Evolutionary conservation across 2,797 vertebrate genomes (phyloP).

Genomic region (Manis javanica): DNA sequence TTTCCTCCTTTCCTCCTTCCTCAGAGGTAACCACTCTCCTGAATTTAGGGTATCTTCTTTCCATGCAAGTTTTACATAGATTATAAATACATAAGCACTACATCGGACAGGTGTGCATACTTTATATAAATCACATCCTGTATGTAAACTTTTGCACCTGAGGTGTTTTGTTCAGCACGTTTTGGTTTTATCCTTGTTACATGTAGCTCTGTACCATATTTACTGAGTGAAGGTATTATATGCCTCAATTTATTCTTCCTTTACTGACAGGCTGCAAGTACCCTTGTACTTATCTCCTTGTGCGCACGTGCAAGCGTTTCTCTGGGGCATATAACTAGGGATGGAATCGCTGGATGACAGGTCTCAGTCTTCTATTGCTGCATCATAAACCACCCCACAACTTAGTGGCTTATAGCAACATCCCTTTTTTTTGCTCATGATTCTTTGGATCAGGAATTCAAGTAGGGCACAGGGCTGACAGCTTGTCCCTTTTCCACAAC

Average conservation of each 20-base stretch:
- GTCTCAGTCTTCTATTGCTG: slow-evolving; percentile 24
- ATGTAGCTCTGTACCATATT: neutral
- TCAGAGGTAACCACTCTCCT: neutral
- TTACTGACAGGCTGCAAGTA: slow-evolving; percentile 3
- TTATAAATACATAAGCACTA: neutral
- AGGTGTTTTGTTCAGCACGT: neutral
- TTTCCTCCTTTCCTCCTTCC: neutral
- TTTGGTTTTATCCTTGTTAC: neutral
- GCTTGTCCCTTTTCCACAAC: neutral
- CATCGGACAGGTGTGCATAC: neutral
- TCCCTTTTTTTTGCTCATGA: neutral
- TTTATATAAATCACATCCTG: neutral
- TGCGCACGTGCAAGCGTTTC: neutral
- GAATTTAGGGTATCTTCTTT: slow-evolving; percentile 21
- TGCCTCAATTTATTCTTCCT: neutral
- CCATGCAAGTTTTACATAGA: neutral
- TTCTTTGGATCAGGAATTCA: slow-evolving; percentile 28
- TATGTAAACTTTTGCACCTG: neutral
- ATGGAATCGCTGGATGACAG: slow-evolving; percentile 10
- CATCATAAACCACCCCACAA: slow-evolving; percentile 40
- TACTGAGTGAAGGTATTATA: neutral
- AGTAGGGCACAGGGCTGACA: neutral
- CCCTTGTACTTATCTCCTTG: neutral
- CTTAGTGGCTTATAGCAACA: slow-evolving; percentile 20
- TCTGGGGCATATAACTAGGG: slow-evolving; percentile 23